A percentile compares a stretch with the other conserved stretches of the same genome.
Evolutionary conservation across 2,888 invertebrate species (phyloP).

Genomic region (Abrostola tripartita): DNA sequence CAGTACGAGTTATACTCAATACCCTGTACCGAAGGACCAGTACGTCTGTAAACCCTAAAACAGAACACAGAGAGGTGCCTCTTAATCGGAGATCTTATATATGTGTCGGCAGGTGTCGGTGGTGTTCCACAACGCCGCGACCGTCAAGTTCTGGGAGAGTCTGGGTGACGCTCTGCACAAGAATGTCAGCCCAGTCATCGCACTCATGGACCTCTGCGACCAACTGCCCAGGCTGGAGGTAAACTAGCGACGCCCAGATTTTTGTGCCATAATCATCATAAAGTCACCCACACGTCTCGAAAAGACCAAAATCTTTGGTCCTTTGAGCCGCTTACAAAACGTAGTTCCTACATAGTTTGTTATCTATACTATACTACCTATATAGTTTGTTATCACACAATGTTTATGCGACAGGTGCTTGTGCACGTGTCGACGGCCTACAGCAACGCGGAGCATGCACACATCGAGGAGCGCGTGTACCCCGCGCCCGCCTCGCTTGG

Average conservation of each 20-base stretch:
- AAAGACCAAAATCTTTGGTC: too few species aligned
- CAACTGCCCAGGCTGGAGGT: constrained; percentile 90
- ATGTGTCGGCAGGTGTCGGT: constrained; percentile 87
- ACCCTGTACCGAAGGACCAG: too few species aligned
- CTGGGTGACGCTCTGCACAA: constrained; percentile 91
- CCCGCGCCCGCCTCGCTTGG: constrained; percentile 89
- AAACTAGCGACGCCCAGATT: background rate
- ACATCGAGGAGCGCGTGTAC: constrained; percentile 92
- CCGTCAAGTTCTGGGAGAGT: constrained; percentile 93
- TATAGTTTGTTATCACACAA: background rate
- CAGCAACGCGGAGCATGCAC: constrained; percentile 91
- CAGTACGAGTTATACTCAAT: too few species aligned
- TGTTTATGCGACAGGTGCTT: constrained; percentile 80
- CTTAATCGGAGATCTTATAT: background rate
- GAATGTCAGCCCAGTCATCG: constrained; percentile 91
- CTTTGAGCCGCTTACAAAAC: too few species aligned
- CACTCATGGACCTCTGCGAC: constrained; percentile 90
- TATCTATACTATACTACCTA: too few species aligned
- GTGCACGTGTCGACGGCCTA: constrained; percentile 96
- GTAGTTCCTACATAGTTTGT: too few species aligned
- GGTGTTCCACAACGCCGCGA: constrained; percentile 94
- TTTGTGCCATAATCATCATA: too few species aligned
- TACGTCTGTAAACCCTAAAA: too few species aligned
- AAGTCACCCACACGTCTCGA: too few species aligned
- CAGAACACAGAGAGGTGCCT: background rate